Base-by-base conservation (phyloP, 2,888 invertebrate species). In the Eristalis pertinax region DNA sequence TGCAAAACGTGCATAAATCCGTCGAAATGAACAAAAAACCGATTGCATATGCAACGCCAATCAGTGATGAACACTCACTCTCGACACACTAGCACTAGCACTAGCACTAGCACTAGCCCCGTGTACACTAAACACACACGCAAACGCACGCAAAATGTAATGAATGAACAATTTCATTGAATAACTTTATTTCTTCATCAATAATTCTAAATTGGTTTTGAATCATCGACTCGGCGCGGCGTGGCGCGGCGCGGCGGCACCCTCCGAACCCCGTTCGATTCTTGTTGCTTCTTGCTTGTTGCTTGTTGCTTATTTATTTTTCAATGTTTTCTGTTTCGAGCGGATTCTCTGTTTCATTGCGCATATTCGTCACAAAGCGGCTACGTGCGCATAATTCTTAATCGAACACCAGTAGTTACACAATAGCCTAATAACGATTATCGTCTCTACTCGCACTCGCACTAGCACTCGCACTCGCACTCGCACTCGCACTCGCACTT, bases 1-100 rank as follows among this genome's bases (percentile, higher is more conserved):
- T 38, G 70, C 56, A 32, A 78, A 70, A 70, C 56, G 19, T n/a
- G 35, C 50, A 26, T 15, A 35, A 63, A 32, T 63, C 32, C n/a
- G 5, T 32, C 22, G n/a, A 65, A 73, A 50, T 22, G 13, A 5
- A 62, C 0, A 43, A 72, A 63, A 10, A 26, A n/a, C 43, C 10
- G 26, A 50, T 4, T 50, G 7, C 26, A 50, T 50, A 50, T 50
- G n/a, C 50, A 50, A 8, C 10, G 50, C 19, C 50, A 50, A 50
- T 50, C 50, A 50, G 50, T 19, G 8, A 19, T 50, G 10, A 50
- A 50, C 50, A 50, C 19, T 50, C 50, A 50, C 50, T 50, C 19
- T 50, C 50, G 50, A 50, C 50, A 19, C 8, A 50, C 50, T 50
- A 50, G 50, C 50, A 19, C 13, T 0, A 50, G 19, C n/a, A 50